A percentile compares a stretch with the other conserved stretches of the same genome.
These are phyloP conservation scores for Furcula furcula DNA, from an alignment of 2,888 invertebrate genomes.

Conservation along the genomic window DNA sequence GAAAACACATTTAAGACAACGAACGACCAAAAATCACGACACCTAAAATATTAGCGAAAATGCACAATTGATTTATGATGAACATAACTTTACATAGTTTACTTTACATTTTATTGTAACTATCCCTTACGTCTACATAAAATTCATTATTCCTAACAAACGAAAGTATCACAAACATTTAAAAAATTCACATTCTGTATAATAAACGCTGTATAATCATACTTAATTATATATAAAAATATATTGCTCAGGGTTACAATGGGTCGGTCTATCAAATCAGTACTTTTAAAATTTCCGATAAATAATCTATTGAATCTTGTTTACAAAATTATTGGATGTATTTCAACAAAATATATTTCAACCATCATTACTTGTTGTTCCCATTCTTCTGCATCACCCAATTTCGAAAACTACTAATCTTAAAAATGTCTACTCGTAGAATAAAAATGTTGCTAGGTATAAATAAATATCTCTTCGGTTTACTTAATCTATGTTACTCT, in stretches of 20 bases:
- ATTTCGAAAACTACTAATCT: slow-evolving; percentile 14
- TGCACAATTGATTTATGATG: slow-evolving; percentile 57
- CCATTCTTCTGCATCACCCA: slow-evolving; percentile 25
- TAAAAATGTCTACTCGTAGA: slow-evolving; percentile 15
- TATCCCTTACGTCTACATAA: slow-evolving; percentile 49
- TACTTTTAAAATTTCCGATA: slow-evolving; percentile 56
- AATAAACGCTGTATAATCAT: slow-evolving; percentile 71
- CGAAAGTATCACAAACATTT: slow-evolving; percentile 67
- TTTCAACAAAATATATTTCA: slow-evolving; percentile 26
- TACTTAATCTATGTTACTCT: slow-evolving; percentile 53
- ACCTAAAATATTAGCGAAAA: slow-evolving; percentile 69
- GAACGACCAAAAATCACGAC: slow-evolving; percentile 66
- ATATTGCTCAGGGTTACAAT: slow-evolving; percentile 79
- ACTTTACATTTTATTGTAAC: slow-evolving; percentile 24
- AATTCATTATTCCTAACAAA: slow-evolving; percentile 57
- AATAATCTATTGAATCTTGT: slow-evolving; percentile 29
- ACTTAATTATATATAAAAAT: slow-evolving; percentile 79
- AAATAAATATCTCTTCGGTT: slow-evolving; percentile 50
- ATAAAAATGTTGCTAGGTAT: slow-evolving; percentile 31
- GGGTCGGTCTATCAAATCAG: slow-evolving; percentile 76
- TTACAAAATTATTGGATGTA: slow-evolving; percentile 20
- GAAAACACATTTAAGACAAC: slow-evolving; percentile 57
- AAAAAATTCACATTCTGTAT: slow-evolving; percentile 67
- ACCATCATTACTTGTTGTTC: slow-evolving; percentile 32
- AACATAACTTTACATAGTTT: slow-evolving; percentile 34